Evolutionary conservation across 2,113 vertebrate species (phyloP).

Genomic region (Lonchura striata): DNA sequence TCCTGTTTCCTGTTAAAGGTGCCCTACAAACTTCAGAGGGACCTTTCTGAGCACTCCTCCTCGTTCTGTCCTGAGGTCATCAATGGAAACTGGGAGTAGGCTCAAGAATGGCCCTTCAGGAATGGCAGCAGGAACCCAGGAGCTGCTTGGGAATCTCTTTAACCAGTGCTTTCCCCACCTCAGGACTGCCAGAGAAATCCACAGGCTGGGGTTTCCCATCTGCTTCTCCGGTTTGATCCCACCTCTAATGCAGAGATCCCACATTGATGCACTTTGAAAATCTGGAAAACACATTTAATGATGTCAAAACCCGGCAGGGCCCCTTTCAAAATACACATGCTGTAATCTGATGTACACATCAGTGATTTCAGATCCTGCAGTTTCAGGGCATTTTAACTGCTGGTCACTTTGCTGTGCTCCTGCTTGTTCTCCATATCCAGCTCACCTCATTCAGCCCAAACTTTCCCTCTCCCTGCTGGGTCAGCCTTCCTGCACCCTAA

Average conservation of each 20-base stretch:
- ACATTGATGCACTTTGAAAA: neutral
- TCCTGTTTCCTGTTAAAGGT: neutral
- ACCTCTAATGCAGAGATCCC: neutral
- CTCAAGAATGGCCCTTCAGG: neutral
- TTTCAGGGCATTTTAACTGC: neutral
- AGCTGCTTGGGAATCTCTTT: neutral
- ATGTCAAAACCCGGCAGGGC: neutral
- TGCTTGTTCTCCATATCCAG: neutral
- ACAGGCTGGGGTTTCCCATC: neutral
- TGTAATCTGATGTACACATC: neutral
- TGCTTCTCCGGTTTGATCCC: neutral
- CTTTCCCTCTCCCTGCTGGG: neutral
- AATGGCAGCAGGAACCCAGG: neutral
- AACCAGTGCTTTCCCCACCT: neutral
- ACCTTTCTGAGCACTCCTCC: neutral
- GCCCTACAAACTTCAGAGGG: neutral
- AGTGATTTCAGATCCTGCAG: neutral
- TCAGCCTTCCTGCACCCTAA: neutral
- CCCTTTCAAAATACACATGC: neutral
- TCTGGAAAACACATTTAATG: neutral
- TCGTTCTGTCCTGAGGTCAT: rapidly evolving
- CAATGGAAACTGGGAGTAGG: neutral
- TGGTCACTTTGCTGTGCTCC: neutral
- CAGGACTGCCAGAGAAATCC: neutral
- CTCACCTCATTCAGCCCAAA: neutral